Percentiles rank a stretch among this genome's conserved stretches.
These are phyloP conservation scores for Heteromormyrus szaboi DNA, from an alignment of 2,797 vertebrate species.

Conservation along the genomic window DNA sequence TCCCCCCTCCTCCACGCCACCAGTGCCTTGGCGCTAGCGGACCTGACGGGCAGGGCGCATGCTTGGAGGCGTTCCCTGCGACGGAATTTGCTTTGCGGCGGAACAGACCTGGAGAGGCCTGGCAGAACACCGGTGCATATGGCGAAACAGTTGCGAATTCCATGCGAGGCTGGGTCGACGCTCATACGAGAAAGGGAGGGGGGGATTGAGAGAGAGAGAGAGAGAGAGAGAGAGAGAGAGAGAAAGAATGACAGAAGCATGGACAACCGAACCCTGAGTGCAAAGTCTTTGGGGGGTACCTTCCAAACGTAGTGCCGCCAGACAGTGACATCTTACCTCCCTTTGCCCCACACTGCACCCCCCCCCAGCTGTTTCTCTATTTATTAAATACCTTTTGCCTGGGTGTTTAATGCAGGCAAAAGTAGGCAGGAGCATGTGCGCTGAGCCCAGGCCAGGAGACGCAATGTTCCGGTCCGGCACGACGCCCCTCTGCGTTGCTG, in stretches of 20 bases:
- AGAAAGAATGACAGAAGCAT: neutral
- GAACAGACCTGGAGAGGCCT: constrained; percentile 79
- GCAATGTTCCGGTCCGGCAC: neutral
- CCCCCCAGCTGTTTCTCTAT: neutral
- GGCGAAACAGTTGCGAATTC: constrained; percentile 86
- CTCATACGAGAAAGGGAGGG: constrained; percentile 66
- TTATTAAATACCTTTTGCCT: neutral
- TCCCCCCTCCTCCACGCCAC: neutral
- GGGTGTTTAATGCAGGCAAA: neutral
- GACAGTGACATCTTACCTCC: constrained; percentile 23
- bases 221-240: neutral
- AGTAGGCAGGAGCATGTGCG: neutral
- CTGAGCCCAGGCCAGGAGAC: neutral
- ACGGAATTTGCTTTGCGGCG: constrained; percentile 87
- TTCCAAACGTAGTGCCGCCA: constrained; percentile 40
- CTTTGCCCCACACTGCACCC: neutral
- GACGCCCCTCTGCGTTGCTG: neutral
- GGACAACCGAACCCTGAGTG: constrained; percentile 57
- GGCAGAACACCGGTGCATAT: constrained; percentile 85
- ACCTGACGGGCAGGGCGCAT: constrained; percentile 76
- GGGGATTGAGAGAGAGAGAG: neutral
- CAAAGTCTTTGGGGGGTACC: constrained; percentile 55
- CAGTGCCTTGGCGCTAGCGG: constrained; percentile 57
- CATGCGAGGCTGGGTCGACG: constrained; percentile 64
- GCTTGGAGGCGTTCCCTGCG: constrained; percentile 76